Evolutionary conservation across 2,797 vertebrate genomes (phyloP).

Genomic region (Anguilla anguilla): DNA sequence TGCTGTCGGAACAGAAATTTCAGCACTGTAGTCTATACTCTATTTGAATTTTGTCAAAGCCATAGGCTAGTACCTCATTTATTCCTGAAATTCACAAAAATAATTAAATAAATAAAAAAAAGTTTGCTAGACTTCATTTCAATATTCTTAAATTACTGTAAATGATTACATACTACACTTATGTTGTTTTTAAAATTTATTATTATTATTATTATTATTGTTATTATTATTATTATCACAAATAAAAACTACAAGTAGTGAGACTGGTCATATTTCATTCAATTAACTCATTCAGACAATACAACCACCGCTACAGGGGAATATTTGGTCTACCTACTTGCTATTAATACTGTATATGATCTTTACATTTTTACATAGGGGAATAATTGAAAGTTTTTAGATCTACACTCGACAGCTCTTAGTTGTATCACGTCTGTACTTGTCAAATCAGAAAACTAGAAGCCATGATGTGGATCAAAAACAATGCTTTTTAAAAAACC

Average conservation of each 20-base stretch:
- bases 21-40: neutral
- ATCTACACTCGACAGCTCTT: neutral
- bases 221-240: neutral
- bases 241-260: neutral
- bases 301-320: neutral
- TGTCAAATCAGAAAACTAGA: conserved; percentile 9
- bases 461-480: neutral
- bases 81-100: neutral
- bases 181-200: too few relatives aligned
- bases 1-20: neutral
- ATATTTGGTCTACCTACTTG: conserved; percentile 7
- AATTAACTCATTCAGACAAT: too few relatives aligned
- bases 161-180: too few relatives aligned
- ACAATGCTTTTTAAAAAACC: neutral
- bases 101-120: neutral
- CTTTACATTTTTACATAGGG: neutral
- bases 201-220: too few relatives aligned
- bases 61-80: neutral
- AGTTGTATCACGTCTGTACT: neutral
- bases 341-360: conserved; percentile 17
- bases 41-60: neutral
- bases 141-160: too few relatives aligned
- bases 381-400: conserved; percentile 19
- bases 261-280: neutral
- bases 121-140: neutral